phyloP scores from a whole-genome alignment of 2,888 invertebrate genomes.

The Anarsia innoxiella region DNA sequence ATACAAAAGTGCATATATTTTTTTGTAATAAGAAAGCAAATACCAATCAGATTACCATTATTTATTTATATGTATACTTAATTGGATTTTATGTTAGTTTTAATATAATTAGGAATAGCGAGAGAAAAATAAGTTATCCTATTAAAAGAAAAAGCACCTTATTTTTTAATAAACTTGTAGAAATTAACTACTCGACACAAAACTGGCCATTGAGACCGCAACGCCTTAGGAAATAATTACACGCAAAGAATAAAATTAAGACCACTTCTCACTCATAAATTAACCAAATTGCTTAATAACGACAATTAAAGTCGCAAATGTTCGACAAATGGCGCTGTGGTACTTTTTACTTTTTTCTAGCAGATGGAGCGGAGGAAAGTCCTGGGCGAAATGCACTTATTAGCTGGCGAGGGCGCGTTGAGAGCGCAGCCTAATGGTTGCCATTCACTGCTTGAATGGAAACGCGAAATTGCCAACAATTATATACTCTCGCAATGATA shows the following conservation, averaged over 20 bases:
- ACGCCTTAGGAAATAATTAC: conserved; percentile 8
- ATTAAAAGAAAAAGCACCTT: no score
- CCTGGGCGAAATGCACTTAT: conserved; percentile 73
- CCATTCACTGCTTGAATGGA: conserved; percentile 70
- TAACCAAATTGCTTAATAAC: conserved; percentile 48
- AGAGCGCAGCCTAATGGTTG: conserved; percentile 68
- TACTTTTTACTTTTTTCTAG: conserved; percentile 5
- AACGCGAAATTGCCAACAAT: conserved; percentile 71
- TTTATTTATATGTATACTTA: no score
- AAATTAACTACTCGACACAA: no score
- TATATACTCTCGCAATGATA: conserved; percentile 72
- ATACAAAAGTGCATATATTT: no score
- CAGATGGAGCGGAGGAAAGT: conserved; percentile 25
- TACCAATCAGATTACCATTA: no score
- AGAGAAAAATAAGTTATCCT: no score
- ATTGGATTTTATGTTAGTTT: no score
- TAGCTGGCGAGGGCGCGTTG: conserved; percentile 62
- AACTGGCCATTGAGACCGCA: not conserved
- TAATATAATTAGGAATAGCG: no score
- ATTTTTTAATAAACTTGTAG: no score
- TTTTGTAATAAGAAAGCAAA: no score
- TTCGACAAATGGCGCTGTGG: conserved; percentile 30
- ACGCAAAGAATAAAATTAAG: conserved; percentile 9
- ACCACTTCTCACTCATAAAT: conserved; percentile 27
- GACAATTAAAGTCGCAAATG: conserved; percentile 47